Evolutionary conservation across 2,113 vertebrate genomes (phyloP), one percentile per base, ranked within the genome.

Genomic region (Labrus mixtus): DNA sequence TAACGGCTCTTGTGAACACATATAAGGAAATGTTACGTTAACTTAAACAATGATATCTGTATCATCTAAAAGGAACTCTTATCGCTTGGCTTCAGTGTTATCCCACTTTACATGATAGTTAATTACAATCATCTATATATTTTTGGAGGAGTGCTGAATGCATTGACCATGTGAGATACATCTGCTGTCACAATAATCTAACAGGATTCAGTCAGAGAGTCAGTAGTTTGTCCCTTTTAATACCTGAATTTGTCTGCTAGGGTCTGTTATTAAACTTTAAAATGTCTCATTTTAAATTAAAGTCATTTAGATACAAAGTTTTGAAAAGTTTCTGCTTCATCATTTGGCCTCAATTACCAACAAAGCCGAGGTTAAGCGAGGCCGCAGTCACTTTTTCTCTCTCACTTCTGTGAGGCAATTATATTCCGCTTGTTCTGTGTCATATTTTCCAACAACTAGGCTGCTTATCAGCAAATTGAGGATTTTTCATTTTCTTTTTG

Each of bases 381-480:
- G 29, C 55, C 15, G 37, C 39, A 22, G 63, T 45, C 68, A 15
- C 59, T 41, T 41, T 41, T 41, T 69, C 33, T 65, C 36, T 60
- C 20, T 61, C 22, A n/a, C 56, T 10, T 6, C 55, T 51, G 46
- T 69, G 33, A 64, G 67, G 68, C 70, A 78, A 78, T 87, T 87
- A 70, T 59, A 71, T 55, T 46, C 33, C 23, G 60, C 65, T 58
- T 85, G 75, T 79, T 75, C 68, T 12, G 69, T 51, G 73, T 69
- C 54, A 51, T 23, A 71, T 50, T n/a, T 43, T 50, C 67, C 73
- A 76, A 50, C 25, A 46, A 72, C 58, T 73, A 23, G 7, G 25
- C 79, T 25, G 65, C 71, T 86, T 82, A 86, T 86, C 79, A 68
- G 71, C n/a, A 79, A 76, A 76, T 67, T 66, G 61, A 66, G 62